Percentiles rank a stretch among this genome's conserved stretches.
Conservation (phyloP, 2,797 vertebrate species). For the Parauchenoglanis ngamensis region DNA sequence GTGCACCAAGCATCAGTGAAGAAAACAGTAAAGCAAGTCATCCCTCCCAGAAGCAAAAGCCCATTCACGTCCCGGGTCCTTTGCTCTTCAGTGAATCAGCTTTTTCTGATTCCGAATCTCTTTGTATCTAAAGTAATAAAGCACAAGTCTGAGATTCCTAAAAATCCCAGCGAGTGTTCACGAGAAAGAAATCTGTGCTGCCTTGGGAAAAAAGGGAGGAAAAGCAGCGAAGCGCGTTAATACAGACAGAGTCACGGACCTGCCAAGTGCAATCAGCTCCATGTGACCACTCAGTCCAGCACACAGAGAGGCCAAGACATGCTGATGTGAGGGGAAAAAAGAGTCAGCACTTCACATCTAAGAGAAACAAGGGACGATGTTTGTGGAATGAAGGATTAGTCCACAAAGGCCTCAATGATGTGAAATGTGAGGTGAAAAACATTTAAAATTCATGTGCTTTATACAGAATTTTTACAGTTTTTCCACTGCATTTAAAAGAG, state of each 20-base stretch:
- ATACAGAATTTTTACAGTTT: neutral
- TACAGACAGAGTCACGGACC: slow-evolving; percentile 64
- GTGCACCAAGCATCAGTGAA: neutral
- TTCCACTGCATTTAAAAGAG: neutral
- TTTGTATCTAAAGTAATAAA: neutral
- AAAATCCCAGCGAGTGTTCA: neutral
- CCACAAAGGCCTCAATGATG: neutral
- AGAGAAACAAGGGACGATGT: neutral
- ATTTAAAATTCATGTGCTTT: neutral
- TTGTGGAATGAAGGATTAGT: neutral
- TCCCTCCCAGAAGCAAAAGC: neutral
- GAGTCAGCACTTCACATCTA: slow-evolving; percentile 52
- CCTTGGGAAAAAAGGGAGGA: slow-evolving; percentile 9
- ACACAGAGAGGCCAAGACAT: slow-evolving; percentile 58
- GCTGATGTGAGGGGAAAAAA: slow-evolving; percentile 35
- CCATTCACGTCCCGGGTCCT: neutral
- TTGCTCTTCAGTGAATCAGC: neutral
- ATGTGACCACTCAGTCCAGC: slow-evolving; percentile 67
- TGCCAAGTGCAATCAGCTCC: slow-evolving; percentile 73
- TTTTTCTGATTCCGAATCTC: too few species aligned
- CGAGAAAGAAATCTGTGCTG: neutral
- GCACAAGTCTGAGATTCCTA: neutral
- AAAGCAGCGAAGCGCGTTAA: slow-evolving; percentile 48
- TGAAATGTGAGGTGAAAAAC: neutral
- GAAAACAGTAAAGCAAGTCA: neutral